A percentile compares a stretch with the other conserved stretches of the same genome.
phyloP scores from a whole-genome alignment of 2,888 invertebrate species.

The Linyphia triangularis region DNA sequence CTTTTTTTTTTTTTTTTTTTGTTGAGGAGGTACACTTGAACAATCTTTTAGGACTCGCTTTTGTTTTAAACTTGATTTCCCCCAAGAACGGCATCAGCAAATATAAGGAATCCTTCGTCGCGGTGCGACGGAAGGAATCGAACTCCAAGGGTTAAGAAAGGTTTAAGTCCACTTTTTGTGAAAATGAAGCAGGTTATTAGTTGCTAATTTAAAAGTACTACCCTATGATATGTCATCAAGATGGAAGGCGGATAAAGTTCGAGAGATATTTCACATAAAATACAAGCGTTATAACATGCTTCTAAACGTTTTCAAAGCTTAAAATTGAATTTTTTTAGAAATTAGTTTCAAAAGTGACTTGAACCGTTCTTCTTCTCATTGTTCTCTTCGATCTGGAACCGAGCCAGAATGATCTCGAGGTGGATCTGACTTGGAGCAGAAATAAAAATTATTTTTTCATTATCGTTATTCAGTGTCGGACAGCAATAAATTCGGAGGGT shows the following conservation, averaged over 20 bases:
- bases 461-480: slow-evolving; percentile 47
- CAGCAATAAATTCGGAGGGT: slow-evolving; percentile 24
- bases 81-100: slow-evolving; percentile 51
- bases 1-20: slow-evolving; percentile 46
- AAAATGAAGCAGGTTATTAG: no score
- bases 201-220: no score
- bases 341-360: background rate
- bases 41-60: slow-evolving; percentile 51
- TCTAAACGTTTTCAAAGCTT: no score
- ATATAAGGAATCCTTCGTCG: slow-evolving; percentile 33
- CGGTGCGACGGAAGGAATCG: no score
- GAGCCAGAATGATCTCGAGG: slow-evolving; percentile 60
- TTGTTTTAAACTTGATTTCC: slow-evolving; percentile 73
- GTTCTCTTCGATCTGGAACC: slow-evolving; percentile 59
- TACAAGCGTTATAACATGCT: no score
- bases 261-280: no score
- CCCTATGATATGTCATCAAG: no score
- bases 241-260: no score
- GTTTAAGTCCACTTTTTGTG: no score
- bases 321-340: no score
- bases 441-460: slow-evolving; percentile 11
- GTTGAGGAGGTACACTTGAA: slow-evolving; percentile 52
- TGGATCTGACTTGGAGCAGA: slow-evolving; percentile 20
- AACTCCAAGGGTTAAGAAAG: no score
- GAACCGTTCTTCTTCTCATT: slow-evolving; percentile 29